Percentiles rank a stretch among this genome's conserved stretches.
phyloP scores from a whole-genome alignment of 2,113 vertebrate species.

The Anguilla rostrata region DNA sequence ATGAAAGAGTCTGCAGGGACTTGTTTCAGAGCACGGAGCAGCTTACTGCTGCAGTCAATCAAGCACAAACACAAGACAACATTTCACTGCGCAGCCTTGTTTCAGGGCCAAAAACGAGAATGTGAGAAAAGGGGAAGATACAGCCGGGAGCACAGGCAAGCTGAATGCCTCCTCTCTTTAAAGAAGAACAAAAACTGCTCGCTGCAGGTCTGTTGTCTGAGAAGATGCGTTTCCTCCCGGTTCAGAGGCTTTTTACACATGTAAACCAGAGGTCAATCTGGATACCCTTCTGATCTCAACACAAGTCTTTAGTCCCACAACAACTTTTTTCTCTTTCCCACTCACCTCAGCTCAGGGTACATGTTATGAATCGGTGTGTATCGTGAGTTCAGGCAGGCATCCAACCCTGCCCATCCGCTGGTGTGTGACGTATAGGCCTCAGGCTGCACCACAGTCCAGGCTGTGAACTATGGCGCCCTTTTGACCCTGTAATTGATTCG shows the following conservation, averaged over 20 bases:
- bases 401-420: neutral
- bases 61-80: neutral
- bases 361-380: neutral
- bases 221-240: neutral
- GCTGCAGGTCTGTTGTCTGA: neutral
- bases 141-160: neutral
- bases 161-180: neutral
- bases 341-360: conserved; percentile 1
- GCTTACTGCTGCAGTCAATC: neutral
- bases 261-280: neutral
- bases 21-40: neutral
- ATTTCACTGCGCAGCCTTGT: neutral
- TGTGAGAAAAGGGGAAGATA: neutral
- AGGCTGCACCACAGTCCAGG: neutral
- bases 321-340: conserved; percentile 32
- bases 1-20: too few relatives aligned
- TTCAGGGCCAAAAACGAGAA: neutral
- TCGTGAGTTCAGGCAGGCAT: neutral
- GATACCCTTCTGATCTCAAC: neutral
- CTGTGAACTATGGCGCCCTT: conserved; percentile 7
- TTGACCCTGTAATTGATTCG: conserved; percentile 29
- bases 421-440: conserved; percentile 12
- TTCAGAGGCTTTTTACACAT: neutral
- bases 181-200: conserved; percentile 1
- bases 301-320: neutral